These are phyloP conservation scores for Rhamphomyia laevipes DNA, from an alignment of 2,888 invertebrate genomes.

Conservation along the genomic window DNA sequence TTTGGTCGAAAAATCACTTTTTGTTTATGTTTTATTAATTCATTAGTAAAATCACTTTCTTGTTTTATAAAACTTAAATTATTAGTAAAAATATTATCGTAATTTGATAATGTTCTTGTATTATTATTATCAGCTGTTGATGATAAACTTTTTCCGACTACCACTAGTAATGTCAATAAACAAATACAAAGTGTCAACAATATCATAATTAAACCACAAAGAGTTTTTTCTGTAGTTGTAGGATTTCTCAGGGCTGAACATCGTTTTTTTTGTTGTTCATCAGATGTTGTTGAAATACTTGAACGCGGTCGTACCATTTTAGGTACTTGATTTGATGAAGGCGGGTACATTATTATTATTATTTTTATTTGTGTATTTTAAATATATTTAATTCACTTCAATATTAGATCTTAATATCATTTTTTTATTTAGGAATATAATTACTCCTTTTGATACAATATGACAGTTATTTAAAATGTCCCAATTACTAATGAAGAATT, in stretches of 20 bases:
- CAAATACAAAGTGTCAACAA: conserved; percentile 31
- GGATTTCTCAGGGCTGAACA: conserved; percentile 11
- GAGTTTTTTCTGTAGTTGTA: conserved; percentile 29
- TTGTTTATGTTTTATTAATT: background rate
- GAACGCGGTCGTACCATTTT: conserved; percentile 30
- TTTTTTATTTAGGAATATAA: too few relatives aligned
- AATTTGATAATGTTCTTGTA: too few relatives aligned
- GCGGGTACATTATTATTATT: too few relatives aligned
- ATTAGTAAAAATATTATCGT: background rate
- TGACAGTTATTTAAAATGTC: too few relatives aligned
- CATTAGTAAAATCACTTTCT: conserved; percentile 1
- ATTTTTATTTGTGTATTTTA: too few relatives aligned
- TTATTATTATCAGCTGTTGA: too few relatives aligned
- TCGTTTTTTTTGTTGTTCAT: conserved; percentile 25
- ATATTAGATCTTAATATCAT: too few relatives aligned
- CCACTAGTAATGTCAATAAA: conserved; percentile 31
- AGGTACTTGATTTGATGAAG: too few relatives aligned
- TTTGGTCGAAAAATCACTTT: background rate
- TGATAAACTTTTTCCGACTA: conserved; percentile 26
- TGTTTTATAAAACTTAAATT: background rate
- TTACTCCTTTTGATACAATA: too few relatives aligned
- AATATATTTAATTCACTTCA: too few relatives aligned
- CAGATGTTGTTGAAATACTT: conserved; percentile 33
- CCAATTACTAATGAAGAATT: too few relatives aligned
- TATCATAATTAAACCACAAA: conserved; percentile 34